These are phyloP conservation scores for Synanceia verrucosa DNA, from an alignment of 2,797 vertebrate species.

Conservation along the genomic window DNA sequence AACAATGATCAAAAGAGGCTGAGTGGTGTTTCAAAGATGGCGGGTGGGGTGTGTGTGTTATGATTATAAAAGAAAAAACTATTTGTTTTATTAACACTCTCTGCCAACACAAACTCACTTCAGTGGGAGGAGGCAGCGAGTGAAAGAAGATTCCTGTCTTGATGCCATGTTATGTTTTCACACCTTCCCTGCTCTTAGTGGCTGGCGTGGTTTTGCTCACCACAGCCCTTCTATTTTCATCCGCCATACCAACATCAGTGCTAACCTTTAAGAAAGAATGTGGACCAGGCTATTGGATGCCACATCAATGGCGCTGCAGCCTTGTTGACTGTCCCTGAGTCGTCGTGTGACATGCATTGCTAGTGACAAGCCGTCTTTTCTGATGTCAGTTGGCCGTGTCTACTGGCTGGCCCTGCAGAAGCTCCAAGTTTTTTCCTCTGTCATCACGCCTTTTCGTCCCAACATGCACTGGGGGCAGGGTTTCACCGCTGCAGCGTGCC, in stretches of 20 bases:
- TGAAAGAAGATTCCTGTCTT: conserved; percentile 66
- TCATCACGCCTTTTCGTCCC: conserved; percentile 70
- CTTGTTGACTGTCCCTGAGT: conserved; percentile 51
- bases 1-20: conserved; percentile 69
- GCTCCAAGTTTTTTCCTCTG: conserved; percentile 62
- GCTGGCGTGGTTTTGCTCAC: conserved; percentile 38
- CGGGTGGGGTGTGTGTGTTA: conserved; percentile 39
- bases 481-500: conserved; percentile 54
- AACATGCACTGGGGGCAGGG: conserved; percentile 65
- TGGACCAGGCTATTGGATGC: conserved; percentile 59
- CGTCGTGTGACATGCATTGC: conserved; percentile 65
- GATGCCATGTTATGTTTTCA: conserved; percentile 66
- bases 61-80: conserved; percentile 65
- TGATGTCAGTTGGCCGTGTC: conserved; percentile 69
- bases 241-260: conserved; percentile 50
- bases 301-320: conserved; percentile 63
- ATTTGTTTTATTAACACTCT: conserved; percentile 66
- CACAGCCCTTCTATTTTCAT: conserved; percentile 65
- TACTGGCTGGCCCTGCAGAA: conserved; percentile 66
- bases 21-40: conserved; percentile 58
- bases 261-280: conserved; percentile 70
- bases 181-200: conserved; percentile 51
- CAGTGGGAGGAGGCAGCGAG: conserved; percentile 51
- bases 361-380: conserved; percentile 75
- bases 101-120: conserved; percentile 64